Conservation (phyloP, 2,113 vertebrate species). For the Leptosomus discolor region DNA sequence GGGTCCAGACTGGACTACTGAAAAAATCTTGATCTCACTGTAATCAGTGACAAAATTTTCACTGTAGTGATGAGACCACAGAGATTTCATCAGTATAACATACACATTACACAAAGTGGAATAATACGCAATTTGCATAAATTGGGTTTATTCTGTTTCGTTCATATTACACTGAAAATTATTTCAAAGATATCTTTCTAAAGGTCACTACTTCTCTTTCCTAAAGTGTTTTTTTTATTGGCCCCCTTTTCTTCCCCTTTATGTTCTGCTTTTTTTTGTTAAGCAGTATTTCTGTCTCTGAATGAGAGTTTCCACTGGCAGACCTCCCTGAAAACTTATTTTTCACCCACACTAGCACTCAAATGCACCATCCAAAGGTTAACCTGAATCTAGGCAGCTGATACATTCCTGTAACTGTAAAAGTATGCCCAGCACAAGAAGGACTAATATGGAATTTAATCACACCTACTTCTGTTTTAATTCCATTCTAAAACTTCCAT, state of each 20-base stretch:
- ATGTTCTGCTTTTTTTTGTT: background rate
- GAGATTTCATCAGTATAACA: background rate
- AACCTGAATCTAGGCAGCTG: background rate
- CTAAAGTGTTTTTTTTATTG: background rate
- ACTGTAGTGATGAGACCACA: background rate
- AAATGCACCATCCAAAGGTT: background rate
- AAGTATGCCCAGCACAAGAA: background rate
- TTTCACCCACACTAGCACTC: background rate
- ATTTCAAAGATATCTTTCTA: background rate
- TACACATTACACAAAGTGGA: background rate
- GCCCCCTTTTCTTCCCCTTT: fast-evolving
- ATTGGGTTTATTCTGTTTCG: background rate
- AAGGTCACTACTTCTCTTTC: background rate
- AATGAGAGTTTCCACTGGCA: background rate
- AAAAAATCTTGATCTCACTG: background rate
- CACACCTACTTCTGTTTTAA: background rate
- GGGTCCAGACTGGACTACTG: background rate
- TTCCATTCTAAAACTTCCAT: background rate
- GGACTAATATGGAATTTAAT: background rate
- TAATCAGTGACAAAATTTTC: background rate
- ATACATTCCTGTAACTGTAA: background rate
- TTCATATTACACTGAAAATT: background rate
- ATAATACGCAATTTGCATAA: background rate
- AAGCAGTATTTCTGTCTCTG: background rate
- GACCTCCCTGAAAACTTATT: background rate